phyloP scores from a whole-genome alignment of 2,113 vertebrate genomes.

The Microcebus griseorufus region DNA sequence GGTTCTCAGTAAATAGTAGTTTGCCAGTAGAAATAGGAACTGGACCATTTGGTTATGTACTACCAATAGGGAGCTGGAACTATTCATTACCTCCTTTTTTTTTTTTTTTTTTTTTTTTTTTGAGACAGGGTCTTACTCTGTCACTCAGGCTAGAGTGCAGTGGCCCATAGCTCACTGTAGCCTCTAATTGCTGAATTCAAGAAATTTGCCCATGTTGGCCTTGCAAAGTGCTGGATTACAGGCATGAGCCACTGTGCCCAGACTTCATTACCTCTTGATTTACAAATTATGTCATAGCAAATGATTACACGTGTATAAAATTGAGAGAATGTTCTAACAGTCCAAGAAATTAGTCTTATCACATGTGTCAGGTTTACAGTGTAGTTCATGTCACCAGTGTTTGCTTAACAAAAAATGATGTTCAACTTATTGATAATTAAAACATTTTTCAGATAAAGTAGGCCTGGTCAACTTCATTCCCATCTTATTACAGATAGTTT shows the following conservation, averaged over 20 bases:
- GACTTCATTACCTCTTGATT: neutral
- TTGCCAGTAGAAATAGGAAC: neutral
- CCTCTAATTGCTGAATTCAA: no score
- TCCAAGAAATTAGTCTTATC: neutral
- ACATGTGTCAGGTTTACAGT: neutral
- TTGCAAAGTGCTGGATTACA: no score
- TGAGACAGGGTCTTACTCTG: no score
- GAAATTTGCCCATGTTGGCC: no score
- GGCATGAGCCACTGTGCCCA: no score
- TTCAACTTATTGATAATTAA: neutral
- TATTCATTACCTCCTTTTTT: neutral
- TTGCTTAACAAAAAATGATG: neutral
- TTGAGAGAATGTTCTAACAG: neutral
- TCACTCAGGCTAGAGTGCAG: no score
- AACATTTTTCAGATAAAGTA: constrained; percentile 19
- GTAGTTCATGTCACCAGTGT: neutral
- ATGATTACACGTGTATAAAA: neutral
- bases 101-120: no score
- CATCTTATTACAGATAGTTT: neutral
- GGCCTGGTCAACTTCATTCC: neutral
- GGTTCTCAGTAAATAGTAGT: neutral
- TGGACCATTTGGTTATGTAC: neutral
- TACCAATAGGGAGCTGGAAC: neutral
- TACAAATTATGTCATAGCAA: constrained; percentile 21
- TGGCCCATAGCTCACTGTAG: no score